Evolutionary conservation across 1,140 invertebrate genomes (phyloP), one percentile per base, ranked within the genome.

Genomic region (Parasteatoda tepidariorum): DNA sequence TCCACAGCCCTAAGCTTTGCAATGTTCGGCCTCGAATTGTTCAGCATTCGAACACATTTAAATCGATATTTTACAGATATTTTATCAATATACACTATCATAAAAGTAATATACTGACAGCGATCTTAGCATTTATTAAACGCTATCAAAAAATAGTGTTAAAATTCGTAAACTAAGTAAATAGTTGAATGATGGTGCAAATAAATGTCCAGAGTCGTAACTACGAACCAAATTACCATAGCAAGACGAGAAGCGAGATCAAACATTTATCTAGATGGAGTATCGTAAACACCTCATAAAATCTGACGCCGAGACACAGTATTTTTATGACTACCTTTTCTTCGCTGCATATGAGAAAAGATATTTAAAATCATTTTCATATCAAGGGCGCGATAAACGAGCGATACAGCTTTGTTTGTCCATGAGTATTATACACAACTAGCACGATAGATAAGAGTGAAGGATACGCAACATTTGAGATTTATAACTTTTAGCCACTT

Each of bases 241-340:
- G 11, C 24, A 78, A 64, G 74, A 66, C 74, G 34, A 82, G 54
- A n/a, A 71, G 57, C 78, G 31, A 31, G 30, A 41, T 61, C 55
- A 70, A 82, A 82, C 78, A 82, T 82, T 82, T 82, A 82, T 70
- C 78, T 82, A 70, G 48, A 68, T 18, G n/a, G 28, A 13, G 6
- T 24, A 57, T 62, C 78, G 57, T 82, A 82, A 82, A 82, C 78
- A 70, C 66, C 54, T 66, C 67, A 71, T 82, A 70, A 79, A 82
- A 82, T 18, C 22, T n/a, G 62, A 55, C 6, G 30, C 74, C 33
- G 24, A 22, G 74, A 55, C 48, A 82, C 78, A 70, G 61, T n/a
- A n/a, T 70, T 82, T 82, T 48, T 82, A 82, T 31, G 66, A 31
- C 38, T 59, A 22, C 38, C 54, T 34, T n/a, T 11, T 79, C 54